Evolutionary conservation across 2,797 vertebrate species (phyloP).

Genomic region (Sebastolobus alascanus): DNA sequence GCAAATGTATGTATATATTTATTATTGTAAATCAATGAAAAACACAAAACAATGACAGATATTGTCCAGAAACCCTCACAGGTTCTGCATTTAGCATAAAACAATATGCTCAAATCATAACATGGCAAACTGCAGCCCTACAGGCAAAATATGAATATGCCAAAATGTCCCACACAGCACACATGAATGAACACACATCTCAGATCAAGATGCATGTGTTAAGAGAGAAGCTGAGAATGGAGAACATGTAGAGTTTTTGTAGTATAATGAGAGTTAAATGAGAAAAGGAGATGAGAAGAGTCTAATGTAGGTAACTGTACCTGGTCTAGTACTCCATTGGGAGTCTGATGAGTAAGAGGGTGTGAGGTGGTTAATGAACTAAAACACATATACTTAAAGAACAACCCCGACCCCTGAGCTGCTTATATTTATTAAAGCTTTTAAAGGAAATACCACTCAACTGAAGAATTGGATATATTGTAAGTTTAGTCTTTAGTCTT

Average conservation of each 20-base stretch:
- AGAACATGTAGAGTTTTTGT: background rate
- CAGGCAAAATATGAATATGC: conserved; percentile 2
- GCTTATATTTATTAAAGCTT: background rate
- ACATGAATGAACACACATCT: conserved; percentile 22
- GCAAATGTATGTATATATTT: no score
- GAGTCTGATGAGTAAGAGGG: conserved; percentile 72
- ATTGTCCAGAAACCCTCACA: no score
- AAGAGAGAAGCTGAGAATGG: background rate
- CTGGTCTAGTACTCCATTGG: conserved; percentile 84
- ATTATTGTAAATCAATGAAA: no score
- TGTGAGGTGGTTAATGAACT: conserved; percentile 42
- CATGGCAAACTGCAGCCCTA: no score
- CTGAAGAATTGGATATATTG: background rate
- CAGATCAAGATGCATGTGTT: conserved; percentile 12
- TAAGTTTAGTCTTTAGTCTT: no score
- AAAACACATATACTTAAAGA: conserved; percentile 2
- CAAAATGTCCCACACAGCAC: no score
- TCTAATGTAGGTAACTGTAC: conserved; percentile 69
- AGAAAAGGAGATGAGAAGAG: conserved; percentile 10
- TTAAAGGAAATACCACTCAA: background rate
- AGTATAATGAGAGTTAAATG: background rate
- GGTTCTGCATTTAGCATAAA: no score
- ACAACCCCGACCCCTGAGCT: background rate
- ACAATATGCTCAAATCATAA: no score
- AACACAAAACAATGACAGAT: no score